phyloP scores from a whole-genome alignment of 2,113 vertebrate genomes.

The Lasiurus borealis region DNA sequence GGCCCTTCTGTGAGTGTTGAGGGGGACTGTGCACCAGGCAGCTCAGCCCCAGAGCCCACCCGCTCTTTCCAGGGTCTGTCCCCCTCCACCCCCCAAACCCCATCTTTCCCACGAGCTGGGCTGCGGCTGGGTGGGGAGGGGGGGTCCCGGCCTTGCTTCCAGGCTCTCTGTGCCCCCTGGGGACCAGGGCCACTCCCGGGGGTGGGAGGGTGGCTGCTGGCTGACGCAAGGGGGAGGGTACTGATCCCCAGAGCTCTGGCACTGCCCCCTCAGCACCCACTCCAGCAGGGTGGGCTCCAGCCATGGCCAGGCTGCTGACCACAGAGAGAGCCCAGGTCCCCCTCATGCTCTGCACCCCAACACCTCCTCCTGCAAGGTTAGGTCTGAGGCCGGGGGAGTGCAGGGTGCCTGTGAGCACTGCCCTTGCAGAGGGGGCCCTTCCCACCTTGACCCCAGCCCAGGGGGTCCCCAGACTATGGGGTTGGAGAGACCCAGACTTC shows the following conservation, averaged over 20 bases:
- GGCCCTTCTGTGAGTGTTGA: constrained; percentile 29
- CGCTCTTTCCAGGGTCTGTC: accelerated
- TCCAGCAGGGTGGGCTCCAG: background rate
- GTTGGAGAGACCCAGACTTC: background rate
- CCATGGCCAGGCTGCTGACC: background rate
- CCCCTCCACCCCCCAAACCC: background rate
- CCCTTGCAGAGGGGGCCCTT: background rate
- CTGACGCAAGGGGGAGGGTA: background rate
- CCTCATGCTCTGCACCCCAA: accelerated
- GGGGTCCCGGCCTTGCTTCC: background rate
- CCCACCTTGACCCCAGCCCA: background rate
- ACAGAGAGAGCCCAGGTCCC: background rate
- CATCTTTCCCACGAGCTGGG: background rate
- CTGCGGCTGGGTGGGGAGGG: too few species aligned
- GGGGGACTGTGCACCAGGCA: accelerated
- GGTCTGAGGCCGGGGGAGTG: background rate
- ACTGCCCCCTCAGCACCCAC: too few species aligned
- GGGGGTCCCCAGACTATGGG: background rate
- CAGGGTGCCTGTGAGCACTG: background rate
- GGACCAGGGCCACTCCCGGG: background rate
- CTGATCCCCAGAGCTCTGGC: background rate
- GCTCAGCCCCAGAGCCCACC: accelerated
- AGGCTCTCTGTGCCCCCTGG: background rate
- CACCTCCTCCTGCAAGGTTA: background rate
- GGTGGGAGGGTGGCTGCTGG: background rate